phyloP scores from a whole-genome alignment of 1,140 invertebrate genomes.

The Alviniconcha marisindica region DNA sequence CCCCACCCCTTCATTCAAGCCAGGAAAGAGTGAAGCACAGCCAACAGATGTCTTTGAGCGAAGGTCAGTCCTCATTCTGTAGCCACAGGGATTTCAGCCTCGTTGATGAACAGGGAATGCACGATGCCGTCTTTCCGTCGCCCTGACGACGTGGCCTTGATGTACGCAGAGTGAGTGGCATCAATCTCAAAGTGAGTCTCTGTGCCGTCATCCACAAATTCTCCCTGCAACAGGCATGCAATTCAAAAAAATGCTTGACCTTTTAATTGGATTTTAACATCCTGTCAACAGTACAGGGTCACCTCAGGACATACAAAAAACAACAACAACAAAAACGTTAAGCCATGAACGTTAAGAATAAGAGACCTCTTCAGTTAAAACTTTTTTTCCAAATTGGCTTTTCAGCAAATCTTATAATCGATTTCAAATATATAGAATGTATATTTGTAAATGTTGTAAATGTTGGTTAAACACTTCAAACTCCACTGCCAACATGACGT shows the following conservation, averaged over 20 bases:
- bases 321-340: not conserved
- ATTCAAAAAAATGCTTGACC: too few species aligned
- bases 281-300: too few species aligned
- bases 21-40: too few species aligned
- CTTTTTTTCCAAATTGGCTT: too few species aligned
- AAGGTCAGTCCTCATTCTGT: not conserved
- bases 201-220: constrained; percentile 89
- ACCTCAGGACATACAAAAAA: not conserved
- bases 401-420: too few species aligned
- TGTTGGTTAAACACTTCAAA: too few species aligned
- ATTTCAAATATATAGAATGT: too few species aligned
- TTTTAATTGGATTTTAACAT: too few species aligned
- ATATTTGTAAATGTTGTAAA: too few species aligned
- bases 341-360: not conserved
- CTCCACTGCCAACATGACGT: too few species aligned
- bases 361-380: too few species aligned
- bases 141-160: constrained; percentile 80
- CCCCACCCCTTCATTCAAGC: too few species aligned
- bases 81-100: constrained; percentile 57
- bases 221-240: constrained; percentile 82
- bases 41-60: not conserved
- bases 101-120: constrained; percentile 74
- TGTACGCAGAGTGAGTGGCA: constrained; percentile 73
- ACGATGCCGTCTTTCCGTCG: constrained; percentile 73
- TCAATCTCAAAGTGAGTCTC: constrained; percentile 85